A percentile compares a stretch with the other conserved stretches of the same genome.
phyloP scores from a whole-genome alignment of 2,888 invertebrate species.

The Hydroisotoma schaefferi region DNA sequence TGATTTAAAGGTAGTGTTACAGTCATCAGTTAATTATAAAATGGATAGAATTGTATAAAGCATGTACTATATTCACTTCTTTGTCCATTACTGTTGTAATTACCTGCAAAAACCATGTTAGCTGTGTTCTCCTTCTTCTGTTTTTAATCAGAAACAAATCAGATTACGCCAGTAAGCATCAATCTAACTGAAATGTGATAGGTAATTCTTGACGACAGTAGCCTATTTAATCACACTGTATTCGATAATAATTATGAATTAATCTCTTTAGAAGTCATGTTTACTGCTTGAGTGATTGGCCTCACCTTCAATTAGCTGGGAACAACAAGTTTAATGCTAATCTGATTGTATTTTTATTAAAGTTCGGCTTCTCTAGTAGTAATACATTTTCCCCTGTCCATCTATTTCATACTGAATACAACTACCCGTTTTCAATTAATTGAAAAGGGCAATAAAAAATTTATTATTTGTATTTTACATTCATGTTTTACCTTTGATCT shows the following conservation, averaged over 20 bases:
- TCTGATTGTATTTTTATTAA: no score
- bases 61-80: no score
- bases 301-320: background rate
- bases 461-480: background rate
- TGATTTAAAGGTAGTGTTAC: no score
- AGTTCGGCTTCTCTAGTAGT: no score
- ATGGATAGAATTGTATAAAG: background rate
- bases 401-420: no score
- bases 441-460: no score
- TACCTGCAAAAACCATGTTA: background rate
- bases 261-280: background rate
- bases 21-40: no score
- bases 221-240: background rate
- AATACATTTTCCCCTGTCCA: no score
- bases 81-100: background rate
- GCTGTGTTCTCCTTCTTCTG: background rate
- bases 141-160: no score
- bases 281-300: background rate
- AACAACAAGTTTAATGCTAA: background rate
- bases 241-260: background rate
- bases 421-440: no score
- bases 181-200: no score
- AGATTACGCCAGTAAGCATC: background rate
- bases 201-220: background rate
- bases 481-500: no score